phyloP scores from a whole-genome alignment of 2,888 invertebrate species.

The Serripes groenlandicus region DNA sequence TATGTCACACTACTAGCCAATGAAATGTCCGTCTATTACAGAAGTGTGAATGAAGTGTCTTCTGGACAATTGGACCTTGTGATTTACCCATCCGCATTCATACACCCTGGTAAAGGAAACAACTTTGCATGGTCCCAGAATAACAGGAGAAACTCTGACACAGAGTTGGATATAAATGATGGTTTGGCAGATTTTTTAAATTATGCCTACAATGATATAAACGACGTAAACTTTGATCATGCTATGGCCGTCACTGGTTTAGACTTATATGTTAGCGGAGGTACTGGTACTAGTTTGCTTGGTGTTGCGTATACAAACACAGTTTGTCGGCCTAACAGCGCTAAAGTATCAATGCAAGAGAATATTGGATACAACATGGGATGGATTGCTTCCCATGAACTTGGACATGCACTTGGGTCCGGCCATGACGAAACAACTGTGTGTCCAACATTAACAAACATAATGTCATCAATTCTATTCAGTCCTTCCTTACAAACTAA shows the following conservation, averaged over 20 bases:
- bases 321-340: background rate
- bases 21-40: conserved; percentile 9
- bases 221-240: background rate
- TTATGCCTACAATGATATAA: background rate
- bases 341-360: conserved; percentile 2
- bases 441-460: conserved; percentile 7
- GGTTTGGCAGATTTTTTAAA: background rate
- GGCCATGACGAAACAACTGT: background rate
- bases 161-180: background rate
- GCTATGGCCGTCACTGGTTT: background rate
- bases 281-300: background rate
- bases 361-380: conserved; percentile 14
- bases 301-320: background rate
- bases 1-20: background rate
- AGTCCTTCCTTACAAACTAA: background rate
- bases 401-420: conserved; percentile 15
- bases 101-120: conserved; percentile 6
- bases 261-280: background rate
- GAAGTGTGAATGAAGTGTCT: conserved; percentile 6
- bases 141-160: background rate
- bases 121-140: conserved; percentile 7
- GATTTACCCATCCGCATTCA: background rate
- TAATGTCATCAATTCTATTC: conserved; percentile 12
- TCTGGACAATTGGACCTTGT: background rate
- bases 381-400: conserved; percentile 3